Percentiles rank a stretch among this genome's conserved stretches.
phyloP scores from a whole-genome alignment of 2,888 invertebrate genomes.

The Spisula solida region DNA sequence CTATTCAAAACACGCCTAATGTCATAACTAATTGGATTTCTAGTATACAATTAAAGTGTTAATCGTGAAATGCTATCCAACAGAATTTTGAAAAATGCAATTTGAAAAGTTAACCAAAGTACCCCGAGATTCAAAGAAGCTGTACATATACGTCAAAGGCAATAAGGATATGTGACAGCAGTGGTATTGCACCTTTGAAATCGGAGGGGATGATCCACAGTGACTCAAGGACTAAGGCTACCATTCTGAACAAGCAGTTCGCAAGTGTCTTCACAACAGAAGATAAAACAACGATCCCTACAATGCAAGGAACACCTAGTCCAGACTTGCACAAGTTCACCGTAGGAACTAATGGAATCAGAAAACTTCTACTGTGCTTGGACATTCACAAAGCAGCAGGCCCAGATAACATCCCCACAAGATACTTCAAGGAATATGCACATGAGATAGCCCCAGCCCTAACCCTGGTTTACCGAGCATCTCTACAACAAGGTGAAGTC shows the following conservation, averaged over 20 bases:
- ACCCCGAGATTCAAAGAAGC: not conserved
- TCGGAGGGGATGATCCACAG: not conserved
- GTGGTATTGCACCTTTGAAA: not conserved
- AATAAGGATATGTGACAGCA: conserved; percentile 24
- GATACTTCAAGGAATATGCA: not conserved
- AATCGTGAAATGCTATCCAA: no score
- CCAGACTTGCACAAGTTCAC: not conserved
- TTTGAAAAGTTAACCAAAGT: no score
- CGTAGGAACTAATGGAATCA: not conserved
- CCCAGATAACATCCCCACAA: not conserved
- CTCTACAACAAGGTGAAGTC: not conserved
- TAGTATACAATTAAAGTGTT: no score
- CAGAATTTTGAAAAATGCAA: no score
- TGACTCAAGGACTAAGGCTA: not conserved
- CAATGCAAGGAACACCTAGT: not conserved
- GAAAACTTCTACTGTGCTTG: not conserved
- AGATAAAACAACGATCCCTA: not conserved
- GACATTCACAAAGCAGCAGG: not conserved
- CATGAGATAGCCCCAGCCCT: not conserved
- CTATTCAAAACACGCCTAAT: not conserved
- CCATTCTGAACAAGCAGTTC: not conserved
- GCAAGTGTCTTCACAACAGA: not conserved
- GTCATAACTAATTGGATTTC: not conserved
- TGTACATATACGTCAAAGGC: conserved; percentile 16
- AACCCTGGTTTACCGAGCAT: not conserved